These are phyloP conservation scores for Ridgeia piscesae DNA, from an alignment of 1,140 invertebrate species.

Conservation along the genomic window DNA sequence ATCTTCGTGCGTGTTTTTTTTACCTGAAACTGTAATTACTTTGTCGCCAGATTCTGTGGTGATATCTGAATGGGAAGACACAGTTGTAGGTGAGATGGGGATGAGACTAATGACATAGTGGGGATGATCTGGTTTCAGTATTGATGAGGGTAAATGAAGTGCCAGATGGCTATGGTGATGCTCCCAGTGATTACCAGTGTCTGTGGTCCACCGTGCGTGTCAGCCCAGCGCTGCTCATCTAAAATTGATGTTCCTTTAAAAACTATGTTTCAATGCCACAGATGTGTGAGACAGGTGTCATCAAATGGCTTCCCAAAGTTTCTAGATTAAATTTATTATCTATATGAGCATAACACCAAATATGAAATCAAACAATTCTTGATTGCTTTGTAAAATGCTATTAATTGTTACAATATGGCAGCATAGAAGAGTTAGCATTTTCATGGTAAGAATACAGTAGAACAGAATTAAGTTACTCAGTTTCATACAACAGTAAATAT, in stretches of 20 bases:
- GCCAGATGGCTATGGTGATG: neutral
- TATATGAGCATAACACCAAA: neutral
- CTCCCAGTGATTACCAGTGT: neutral
- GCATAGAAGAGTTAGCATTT: neutral
- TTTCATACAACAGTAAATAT: neutral
- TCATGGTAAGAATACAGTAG: neutral
- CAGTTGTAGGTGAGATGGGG: neutral
- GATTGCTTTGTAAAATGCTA: neutral
- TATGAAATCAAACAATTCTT: neutral
- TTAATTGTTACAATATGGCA: neutral
- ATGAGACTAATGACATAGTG: neutral
- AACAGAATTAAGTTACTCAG: neutral
- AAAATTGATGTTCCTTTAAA: conserved; percentile 6
- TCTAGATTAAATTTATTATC: neutral
- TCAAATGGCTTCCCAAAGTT: neutral
- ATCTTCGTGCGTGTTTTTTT: neutral
- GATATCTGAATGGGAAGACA: neutral
- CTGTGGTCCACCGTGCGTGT: neutral
- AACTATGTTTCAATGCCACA: neutral
- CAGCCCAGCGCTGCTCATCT: neutral
- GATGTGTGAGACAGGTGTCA: neutral
- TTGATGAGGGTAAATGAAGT: neutral
- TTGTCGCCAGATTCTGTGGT: neutral
- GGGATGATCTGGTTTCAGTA: neutral
- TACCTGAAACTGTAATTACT: neutral